A percentile compares a stretch with the other conserved stretches of the same genome.
Conservation (phyloP, 2,113 vertebrate species). For the Theristicus caerulescens region DNA sequence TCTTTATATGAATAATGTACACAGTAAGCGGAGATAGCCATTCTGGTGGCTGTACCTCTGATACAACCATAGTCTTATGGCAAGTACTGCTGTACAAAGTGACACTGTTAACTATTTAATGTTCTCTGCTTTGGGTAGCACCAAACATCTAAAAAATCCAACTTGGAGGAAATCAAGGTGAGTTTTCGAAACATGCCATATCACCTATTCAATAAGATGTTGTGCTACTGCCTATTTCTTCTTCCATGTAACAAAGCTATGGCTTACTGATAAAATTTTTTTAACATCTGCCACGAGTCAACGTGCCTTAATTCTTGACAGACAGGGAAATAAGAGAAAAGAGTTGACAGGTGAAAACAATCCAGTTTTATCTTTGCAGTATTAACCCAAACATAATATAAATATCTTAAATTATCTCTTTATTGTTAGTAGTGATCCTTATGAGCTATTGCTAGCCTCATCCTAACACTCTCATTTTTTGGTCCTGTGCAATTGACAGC, state of each 20-base stretch:
- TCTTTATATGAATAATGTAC: neutral
- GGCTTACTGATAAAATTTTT: neutral
- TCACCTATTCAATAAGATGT: neutral
- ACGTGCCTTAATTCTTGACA: neutral
- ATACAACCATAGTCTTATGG: neutral
- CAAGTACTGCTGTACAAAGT: neutral
- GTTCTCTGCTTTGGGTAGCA: slow-evolving; percentile 12
- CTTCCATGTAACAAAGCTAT: neutral
- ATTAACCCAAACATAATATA: neutral
- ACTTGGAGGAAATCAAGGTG: neutral
- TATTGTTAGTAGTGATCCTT: neutral
- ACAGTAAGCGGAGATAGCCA: neutral
- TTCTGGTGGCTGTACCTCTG: neutral
- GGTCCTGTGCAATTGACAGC: neutral
- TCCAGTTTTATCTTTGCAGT: neutral
- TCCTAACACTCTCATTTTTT: neutral
- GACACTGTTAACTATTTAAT: neutral
- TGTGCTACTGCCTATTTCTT: neutral
- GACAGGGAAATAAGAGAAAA: neutral
- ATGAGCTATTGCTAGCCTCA: neutral
- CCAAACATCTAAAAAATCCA: neutral
- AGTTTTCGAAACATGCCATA: neutral
- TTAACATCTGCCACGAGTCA: neutral
- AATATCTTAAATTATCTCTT: neutral
- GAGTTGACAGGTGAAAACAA: neutral